Conservation (phyloP, 2,113 vertebrate species). For the Eretmochelys imbricata region DNA sequence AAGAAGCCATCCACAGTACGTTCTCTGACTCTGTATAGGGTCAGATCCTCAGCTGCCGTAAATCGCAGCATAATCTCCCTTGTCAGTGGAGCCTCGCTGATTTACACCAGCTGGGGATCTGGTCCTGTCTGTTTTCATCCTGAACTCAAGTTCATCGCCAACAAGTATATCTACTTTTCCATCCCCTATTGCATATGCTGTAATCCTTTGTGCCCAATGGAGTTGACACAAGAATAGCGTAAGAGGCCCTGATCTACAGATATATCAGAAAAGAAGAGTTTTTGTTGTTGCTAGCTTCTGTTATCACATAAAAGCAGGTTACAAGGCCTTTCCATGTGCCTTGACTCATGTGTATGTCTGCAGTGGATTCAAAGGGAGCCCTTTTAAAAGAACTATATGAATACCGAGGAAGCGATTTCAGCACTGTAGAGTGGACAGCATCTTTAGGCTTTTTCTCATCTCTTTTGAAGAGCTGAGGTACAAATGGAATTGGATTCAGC, state of each 20-base stretch:
- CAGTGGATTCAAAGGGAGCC: not conserved
- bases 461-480: not conserved
- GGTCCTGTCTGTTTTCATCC: not conserved
- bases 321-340: not conserved
- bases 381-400: not conserved
- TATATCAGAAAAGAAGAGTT: not conserved
- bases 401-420: not conserved
- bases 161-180: not conserved
- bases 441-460: not conserved
- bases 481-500: not conserved
- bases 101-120: not conserved
- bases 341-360: not conserved
- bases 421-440: not conserved
- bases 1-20: not conserved
- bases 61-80: not conserved
- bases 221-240: not conserved
- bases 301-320: conserved; percentile 20
- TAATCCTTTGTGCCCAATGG: not conserved
- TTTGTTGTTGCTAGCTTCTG: not conserved
- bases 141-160: not conserved
- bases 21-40: rapidly evolving
- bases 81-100: not conserved
- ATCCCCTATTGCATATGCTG: not conserved
- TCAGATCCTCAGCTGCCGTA: not conserved
- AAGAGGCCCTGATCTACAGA: not conserved